phyloP scores from a whole-genome alignment of 2,113 vertebrate species.

The Saccopteryx leptura region DNA sequence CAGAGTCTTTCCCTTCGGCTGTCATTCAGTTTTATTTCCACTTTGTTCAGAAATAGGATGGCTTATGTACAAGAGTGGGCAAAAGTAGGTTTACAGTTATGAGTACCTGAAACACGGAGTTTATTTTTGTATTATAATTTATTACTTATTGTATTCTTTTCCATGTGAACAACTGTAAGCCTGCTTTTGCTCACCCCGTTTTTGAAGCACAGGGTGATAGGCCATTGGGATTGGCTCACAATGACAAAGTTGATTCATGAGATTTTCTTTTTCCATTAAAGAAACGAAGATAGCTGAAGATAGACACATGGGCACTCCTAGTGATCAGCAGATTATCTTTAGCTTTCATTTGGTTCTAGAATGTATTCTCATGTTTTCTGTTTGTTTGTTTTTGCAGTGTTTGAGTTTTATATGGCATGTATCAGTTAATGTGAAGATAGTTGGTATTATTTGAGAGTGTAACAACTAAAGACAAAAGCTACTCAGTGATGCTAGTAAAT shows the following conservation, averaged over 20 bases:
- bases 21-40: background rate
- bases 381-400: background rate
- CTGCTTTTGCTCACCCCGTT: no score
- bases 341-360: background rate
- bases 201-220: background rate
- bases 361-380: background rate
- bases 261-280: background rate
- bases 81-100: no score
- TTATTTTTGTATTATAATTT: no score
- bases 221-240: background rate
- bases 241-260: conserved; percentile 44
- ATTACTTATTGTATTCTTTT: no score
- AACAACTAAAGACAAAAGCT: background rate
- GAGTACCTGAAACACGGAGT: no score
- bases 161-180: no score
- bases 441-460: background rate
- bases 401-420: background rate
- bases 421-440: background rate
- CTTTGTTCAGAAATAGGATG: conserved; percentile 34
- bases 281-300: background rate
- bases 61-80: background rate
- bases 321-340: background rate
- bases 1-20: background rate
- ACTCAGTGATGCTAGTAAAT: background rate
- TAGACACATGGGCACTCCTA: background rate